Evolutionary conservation across 2,888 invertebrate species (phyloP).

Genomic region (Tetropium fuscum): DNA sequence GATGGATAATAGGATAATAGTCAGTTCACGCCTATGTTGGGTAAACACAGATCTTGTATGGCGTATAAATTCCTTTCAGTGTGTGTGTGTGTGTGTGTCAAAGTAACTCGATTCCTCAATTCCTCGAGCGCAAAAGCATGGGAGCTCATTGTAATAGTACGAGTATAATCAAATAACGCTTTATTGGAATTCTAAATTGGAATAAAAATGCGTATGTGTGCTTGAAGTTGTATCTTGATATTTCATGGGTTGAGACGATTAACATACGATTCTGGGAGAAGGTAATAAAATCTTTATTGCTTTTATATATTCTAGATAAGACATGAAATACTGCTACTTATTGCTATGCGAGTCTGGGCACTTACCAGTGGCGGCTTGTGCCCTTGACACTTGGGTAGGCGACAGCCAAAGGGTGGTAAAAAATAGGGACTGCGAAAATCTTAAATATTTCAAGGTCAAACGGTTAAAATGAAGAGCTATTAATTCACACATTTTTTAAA

Average conservation of each 20-base stretch:
- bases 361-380: no score
- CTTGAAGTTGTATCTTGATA: slow-evolving; percentile 1
- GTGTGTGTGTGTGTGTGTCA: slow-evolving; percentile 34
- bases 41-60: slow-evolving; percentile 38
- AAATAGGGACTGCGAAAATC: no score
- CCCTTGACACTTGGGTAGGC: no score
- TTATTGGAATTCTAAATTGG: slow-evolving; percentile 12
- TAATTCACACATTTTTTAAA: no score
- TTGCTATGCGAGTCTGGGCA: no score
- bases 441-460: no score
- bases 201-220: slow-evolving; percentile 5
- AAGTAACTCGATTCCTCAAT: slow-evolving; percentile 33
- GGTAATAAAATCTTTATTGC: not conserved
- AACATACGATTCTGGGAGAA: not conserved
- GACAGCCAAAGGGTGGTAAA: no score
- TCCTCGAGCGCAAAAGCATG: slow-evolving; percentile 18
- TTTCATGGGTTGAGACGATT: slow-evolving; percentile 12
- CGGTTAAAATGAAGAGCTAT: no score
- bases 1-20: slow-evolving; percentile 40
- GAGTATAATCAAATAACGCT: slow-evolving; percentile 2
- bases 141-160: slow-evolving; percentile 25
- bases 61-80: slow-evolving; percentile 33
- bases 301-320: no score
- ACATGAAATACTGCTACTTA: no score
- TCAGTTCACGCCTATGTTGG: slow-evolving; percentile 32